Conservation (phyloP, 2,888 invertebrate genomes). For the Ochropacha duplaris region DNA sequence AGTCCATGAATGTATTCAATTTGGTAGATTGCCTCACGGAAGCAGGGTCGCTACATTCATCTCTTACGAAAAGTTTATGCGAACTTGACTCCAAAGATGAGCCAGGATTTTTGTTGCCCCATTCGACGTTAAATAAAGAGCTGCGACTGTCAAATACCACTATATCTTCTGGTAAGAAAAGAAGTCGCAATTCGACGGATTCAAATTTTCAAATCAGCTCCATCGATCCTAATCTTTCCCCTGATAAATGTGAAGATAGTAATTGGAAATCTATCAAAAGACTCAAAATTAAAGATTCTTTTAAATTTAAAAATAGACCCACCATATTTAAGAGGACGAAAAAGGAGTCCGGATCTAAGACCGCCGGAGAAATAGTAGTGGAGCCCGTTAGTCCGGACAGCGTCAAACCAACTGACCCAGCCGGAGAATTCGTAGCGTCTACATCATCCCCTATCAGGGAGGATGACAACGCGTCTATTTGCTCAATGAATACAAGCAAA, state of each 20-base stretch:
- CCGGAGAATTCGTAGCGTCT: slow-evolving; percentile 70
- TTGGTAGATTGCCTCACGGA: slow-evolving; percentile 74
- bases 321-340: slow-evolving; percentile 75
- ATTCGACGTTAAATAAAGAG: slow-evolving; percentile 61
- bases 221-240: slow-evolving; percentile 65
- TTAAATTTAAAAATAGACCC: slow-evolving; percentile 77
- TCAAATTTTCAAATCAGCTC: slow-evolving; percentile 72
- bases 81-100: slow-evolving; percentile 74
- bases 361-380: slow-evolving; percentile 68
- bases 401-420: slow-evolving; percentile 72
- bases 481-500: slow-evolving; percentile 76
- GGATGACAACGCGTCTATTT: slow-evolving; percentile 73
- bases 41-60: slow-evolving; percentile 71
- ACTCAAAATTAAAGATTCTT: slow-evolving; percentile 78
- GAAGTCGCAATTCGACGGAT: slow-evolving; percentile 77
- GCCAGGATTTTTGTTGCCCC: slow-evolving; percentile 60
- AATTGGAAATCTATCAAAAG: slow-evolving; percentile 80
- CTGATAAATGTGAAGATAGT: slow-evolving; percentile 75
- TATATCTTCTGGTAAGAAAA: slow-evolving; percentile 76
- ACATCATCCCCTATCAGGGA: slow-evolving; percentile 77
- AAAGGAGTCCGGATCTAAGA: slow-evolving; percentile 68
- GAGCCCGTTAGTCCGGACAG: slow-evolving; percentile 71
- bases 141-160: slow-evolving; percentile 73
- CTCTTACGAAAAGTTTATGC: slow-evolving; percentile 74
- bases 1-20: slow-evolving; percentile 76